Conservation (phyloP, 2,797 vertebrate species). For the Enteromius anoplus region DNA sequence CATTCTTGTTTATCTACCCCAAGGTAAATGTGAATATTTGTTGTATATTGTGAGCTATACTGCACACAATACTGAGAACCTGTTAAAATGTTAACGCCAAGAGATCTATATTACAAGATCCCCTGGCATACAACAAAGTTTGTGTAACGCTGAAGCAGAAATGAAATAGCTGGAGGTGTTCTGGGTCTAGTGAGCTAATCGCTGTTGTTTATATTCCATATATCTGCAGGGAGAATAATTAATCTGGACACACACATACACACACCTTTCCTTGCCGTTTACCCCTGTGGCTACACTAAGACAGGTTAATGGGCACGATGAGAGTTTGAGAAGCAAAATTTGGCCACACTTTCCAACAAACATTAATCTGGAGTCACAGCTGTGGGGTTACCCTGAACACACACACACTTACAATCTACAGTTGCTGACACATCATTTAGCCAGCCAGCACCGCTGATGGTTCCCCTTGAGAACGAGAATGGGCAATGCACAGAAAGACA, state of each 20-base stretch:
- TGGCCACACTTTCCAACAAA: constrained; percentile 52
- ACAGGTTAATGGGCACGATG: constrained; percentile 53
- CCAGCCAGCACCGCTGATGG: constrained; percentile 42
- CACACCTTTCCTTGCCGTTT: constrained; percentile 37
- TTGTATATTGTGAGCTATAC: not conserved
- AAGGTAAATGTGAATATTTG: not conserved
- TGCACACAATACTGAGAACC: not conserved
- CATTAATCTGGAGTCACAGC: constrained; percentile 55
- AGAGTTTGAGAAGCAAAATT: constrained; percentile 51
- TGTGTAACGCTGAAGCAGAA: constrained; percentile 19
- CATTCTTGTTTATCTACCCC: not conserved
- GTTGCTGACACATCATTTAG: constrained; percentile 60
- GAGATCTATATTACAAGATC: not conserved
- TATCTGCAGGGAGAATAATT: constrained; percentile 56
- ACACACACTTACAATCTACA: constrained; percentile 35
- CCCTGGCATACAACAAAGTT: not conserved
- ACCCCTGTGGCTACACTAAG: constrained; percentile 36
- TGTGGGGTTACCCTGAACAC: constrained; percentile 45
- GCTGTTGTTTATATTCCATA: constrained; percentile 60
- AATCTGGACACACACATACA: constrained; percentile 39
- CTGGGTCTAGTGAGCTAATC: constrained; percentile 50
- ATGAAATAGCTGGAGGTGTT: constrained; percentile 48
- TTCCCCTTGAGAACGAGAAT: constrained; percentile 36
- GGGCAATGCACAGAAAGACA: constrained; percentile 56
- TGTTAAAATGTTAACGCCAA: constrained; percentile 6